Conservation (phyloP, 2,113 vertebrate species). For the Eclectus roratus region DNA sequence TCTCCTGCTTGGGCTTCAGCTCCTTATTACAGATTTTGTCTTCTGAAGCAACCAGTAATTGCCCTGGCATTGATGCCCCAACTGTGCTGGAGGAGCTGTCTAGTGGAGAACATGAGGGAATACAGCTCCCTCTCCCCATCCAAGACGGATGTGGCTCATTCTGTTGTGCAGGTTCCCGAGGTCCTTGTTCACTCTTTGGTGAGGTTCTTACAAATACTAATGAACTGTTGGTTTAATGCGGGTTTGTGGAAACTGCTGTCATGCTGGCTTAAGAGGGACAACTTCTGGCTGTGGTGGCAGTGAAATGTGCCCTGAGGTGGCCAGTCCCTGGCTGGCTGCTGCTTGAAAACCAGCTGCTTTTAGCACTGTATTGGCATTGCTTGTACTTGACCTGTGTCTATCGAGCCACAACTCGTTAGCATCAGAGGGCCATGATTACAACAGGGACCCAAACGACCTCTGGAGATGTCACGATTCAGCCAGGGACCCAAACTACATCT, state of each 20-base stretch:
- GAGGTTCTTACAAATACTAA: not conserved
- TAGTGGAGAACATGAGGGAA: not conserved
- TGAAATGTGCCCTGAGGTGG: not conserved
- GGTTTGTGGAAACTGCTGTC: not conserved
- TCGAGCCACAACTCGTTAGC: not conserved
- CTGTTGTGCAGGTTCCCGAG: not conserved
- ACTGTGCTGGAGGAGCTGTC: not conserved
- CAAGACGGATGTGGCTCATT: not conserved
- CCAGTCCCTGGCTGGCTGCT: not conserved
- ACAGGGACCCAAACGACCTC: not conserved
- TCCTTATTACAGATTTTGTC: not conserved
- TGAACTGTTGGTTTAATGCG: not conserved
- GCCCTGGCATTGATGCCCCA: not conserved
- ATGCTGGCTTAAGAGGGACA: not conserved
- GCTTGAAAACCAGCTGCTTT: not conserved
- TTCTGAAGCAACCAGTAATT: not conserved
- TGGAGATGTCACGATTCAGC: fast-evolving
- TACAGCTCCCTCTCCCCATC: not conserved
- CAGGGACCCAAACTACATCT: too few relatives aligned
- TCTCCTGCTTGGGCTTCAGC: too few relatives aligned
- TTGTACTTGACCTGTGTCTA: not conserved
- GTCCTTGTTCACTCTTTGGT: not conserved
- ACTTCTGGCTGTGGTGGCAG: not conserved
- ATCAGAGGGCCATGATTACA: not conserved
- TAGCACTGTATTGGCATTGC: not conserved